Evolutionary conservation across 2,888 invertebrate genomes (phyloP).

Genomic region (Ametastegia equiseti): DNA sequence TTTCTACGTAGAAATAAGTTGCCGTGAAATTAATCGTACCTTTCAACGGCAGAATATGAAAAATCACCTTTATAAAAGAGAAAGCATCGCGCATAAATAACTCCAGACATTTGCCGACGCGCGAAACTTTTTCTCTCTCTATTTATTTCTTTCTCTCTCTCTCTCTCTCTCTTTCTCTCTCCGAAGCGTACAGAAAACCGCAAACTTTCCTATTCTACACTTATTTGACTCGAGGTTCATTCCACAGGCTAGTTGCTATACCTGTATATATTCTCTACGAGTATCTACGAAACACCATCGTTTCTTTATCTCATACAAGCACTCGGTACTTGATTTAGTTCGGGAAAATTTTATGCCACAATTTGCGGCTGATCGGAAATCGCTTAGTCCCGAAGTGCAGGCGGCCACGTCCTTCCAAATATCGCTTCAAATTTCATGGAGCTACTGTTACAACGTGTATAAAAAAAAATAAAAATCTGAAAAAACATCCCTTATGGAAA

Average conservation of each 20-base stretch:
- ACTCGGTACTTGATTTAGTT: not conserved
- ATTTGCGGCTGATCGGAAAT: not conserved
- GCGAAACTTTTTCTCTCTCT: conserved; percentile 34
- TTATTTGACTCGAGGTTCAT: conserved; percentile 6
- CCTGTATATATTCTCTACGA: no score
- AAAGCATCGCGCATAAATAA: conserved; percentile 43
- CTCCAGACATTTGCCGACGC: conserved; percentile 9
- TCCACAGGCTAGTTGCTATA: conserved; percentile 17
- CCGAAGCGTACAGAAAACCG: not conserved
- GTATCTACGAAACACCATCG: not conserved
- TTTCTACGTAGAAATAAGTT: conserved; percentile 33
- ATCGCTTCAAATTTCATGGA: not conserved
- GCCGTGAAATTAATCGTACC: conserved; percentile 42
- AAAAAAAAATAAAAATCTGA: not conserved
- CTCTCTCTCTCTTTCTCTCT: no score
- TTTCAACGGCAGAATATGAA: conserved; percentile 35
- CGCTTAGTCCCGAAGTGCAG: not conserved
- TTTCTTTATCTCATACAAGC: not conserved
- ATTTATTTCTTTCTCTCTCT: no score
- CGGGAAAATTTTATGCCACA: not conserved
- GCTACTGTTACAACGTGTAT: not conserved
- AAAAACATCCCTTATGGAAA: not conserved
- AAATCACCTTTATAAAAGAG: conserved; percentile 39
- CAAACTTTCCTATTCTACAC: conserved; percentile 19
- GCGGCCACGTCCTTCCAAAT: not conserved